Conservation (phyloP, 2,888 invertebrate species). For the Aradus depressus region DNA sequence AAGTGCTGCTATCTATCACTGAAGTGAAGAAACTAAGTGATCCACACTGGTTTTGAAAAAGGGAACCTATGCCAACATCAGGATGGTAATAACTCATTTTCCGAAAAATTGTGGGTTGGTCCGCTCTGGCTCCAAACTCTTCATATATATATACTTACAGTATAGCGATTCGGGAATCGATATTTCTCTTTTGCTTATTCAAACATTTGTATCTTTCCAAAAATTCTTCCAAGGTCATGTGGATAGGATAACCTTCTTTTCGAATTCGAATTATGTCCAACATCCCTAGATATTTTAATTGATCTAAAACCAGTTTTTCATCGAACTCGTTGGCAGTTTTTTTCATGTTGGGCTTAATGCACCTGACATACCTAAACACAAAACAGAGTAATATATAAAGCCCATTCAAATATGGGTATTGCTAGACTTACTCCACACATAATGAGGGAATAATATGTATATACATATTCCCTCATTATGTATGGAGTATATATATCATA, state of each 20-base stretch:
- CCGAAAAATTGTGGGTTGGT: too few relatives aligned
- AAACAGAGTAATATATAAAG: constrained; percentile 23
- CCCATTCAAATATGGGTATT: neutral
- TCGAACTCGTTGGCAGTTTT: constrained; percentile 71
- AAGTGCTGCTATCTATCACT: too few relatives aligned
- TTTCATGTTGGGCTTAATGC: constrained; percentile 82
- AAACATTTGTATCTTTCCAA: constrained; percentile 66
- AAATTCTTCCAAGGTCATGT: constrained; percentile 66
- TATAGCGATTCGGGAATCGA: constrained; percentile 36
- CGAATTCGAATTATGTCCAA: constrained; percentile 83
- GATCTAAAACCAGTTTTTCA: constrained; percentile 69
- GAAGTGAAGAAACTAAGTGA: too few relatives aligned
- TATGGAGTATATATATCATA: too few relatives aligned
- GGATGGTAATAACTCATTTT: too few relatives aligned
- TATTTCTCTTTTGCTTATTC: constrained; percentile 40
- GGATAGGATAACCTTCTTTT: constrained; percentile 81
- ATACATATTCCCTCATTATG: too few relatives aligned
- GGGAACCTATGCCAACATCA: too few relatives aligned
- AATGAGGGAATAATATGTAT: too few relatives aligned
- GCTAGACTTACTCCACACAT: neutral
- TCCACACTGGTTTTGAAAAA: too few relatives aligned
- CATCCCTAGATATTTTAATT: constrained; percentile 83
- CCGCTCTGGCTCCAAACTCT: too few relatives aligned
- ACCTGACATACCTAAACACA: constrained; percentile 76
- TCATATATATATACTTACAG: constrained; percentile 34